Conservation (phyloP, 2,113 vertebrate species). For the Sus scrofa region T2T-Sscrofa CM000817.6:16122001-16122500, state of each 20-base stretch:
- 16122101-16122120: slow-evolving; percentile 72
- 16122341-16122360: slow-evolving; percentile 53
- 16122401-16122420: background rate
- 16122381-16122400: background rate
- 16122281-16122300: slow-evolving; percentile 61
- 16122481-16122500: background rate
- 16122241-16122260: slow-evolving; percentile 78
- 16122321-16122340: slow-evolving; percentile 64
- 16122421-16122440: background rate
- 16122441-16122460: background rate
- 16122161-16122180: slow-evolving; percentile 68
- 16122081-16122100: slow-evolving; percentile 54
- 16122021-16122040: slow-evolving; percentile 81
- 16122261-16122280: slow-evolving; percentile 67
- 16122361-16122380: background rate
- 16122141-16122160: slow-evolving; percentile 72
- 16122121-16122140: slow-evolving; percentile 79
- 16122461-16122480: background rate
- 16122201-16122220: slow-evolving; percentile 71
- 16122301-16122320: slow-evolving; percentile 58
- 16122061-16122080: slow-evolving; percentile 75
- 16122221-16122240: slow-evolving; percentile 63
- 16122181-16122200: slow-evolving; percentile 70
- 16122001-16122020: slow-evolving; percentile 67
- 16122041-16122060: slow-evolving; percentile 75